A percentile compares a stretch with the other conserved stretches of the same genome.
phyloP scores from a whole-genome alignment of 2,888 invertebrate species.

The Pardosa pseudoannulata region DNA sequence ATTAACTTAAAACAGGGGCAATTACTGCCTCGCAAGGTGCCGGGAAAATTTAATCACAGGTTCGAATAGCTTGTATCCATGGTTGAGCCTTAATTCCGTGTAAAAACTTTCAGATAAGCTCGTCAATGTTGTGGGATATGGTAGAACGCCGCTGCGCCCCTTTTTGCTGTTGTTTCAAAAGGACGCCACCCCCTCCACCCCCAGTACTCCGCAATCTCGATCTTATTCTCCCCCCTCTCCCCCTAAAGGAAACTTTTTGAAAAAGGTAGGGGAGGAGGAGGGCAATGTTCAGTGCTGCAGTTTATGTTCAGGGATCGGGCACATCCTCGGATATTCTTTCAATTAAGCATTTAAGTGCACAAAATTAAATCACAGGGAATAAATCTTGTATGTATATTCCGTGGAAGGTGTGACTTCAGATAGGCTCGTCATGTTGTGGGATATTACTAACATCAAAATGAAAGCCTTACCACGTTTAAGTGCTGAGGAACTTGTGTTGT shows the following conservation, averaged over 20 bases:
- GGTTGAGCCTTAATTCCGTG: too few species aligned
- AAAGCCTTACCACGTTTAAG: too few species aligned
- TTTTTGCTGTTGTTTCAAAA: slow-evolving; percentile 23
- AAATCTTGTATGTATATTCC: too few species aligned
- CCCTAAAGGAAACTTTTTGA: not conserved
- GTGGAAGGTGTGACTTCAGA: too few species aligned
- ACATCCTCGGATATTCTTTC: not conserved
- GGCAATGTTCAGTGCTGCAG: not conserved
- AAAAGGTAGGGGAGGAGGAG: slow-evolving; percentile 36
- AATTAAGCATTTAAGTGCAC: not conserved
- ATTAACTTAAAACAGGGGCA: slow-evolving; percentile 73
- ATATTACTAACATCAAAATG: too few species aligned
- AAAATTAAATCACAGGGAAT: too few species aligned
- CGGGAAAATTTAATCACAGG: too few species aligned
- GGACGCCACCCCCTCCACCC: slow-evolving; percentile 2
- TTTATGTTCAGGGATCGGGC: not conserved
- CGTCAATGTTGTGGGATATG: too few species aligned
- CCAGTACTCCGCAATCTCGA: not conserved
- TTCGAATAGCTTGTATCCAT: slow-evolving; percentile 72
- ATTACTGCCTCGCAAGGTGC: slow-evolving; percentile 63
- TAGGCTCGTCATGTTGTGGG: too few species aligned
- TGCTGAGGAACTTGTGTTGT: too few species aligned
- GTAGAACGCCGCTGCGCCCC: slow-evolving; percentile 39
- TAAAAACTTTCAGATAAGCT: too few species aligned
- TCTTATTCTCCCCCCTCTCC: not conserved